Evolutionary conservation across 2,888 invertebrate species (phyloP), one percentile per base, ranked within the genome.

Genomic region (Steromphala cineraria): DNA sequence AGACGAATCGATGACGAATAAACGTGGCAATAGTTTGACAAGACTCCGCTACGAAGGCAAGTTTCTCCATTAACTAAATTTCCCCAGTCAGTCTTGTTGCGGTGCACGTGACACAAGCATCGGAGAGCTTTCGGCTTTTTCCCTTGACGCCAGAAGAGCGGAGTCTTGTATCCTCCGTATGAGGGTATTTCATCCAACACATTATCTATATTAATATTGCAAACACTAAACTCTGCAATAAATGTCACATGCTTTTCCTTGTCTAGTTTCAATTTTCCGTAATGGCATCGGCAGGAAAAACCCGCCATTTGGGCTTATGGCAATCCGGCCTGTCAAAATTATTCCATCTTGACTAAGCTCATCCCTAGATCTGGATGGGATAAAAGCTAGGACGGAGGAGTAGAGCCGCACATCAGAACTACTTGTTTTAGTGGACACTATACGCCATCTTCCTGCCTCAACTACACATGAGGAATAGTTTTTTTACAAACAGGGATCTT

Each of bases 201-300:
- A 85, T 85, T 85, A 85, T 85, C 83, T 85, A 85, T 85, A 85
- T 85, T 85, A 85, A 85, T 85, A 85, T 85, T 85, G 83, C 85
- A 83, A 85, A 83, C 82, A 83, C 80, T 83, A 83, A 82, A 82
- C 81, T 76, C 79, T 78, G 82, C 78, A 83, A 85, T 81, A 85
- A 85, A 85, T 85, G 83, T 85, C 85, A 83, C 82, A 67, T 71
- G 82, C 79, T 80, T 79, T 53, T 76, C 75, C 77, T 53, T 79
- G 82, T 55, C 71, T 82, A 81, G 77, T 82, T 81, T 83, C 81
- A 82, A 83, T 85, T 85, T 83, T 82, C 82, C 81, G 80, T 83
- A 85, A 85, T 85, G 83, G 85, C 55, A 56, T 77, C 53, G 78
- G 55, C 67, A 67, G 80, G 80, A 75, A 67, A 78, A 83, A 80